These are phyloP conservation scores for Andricus quercusramuli DNA, from an alignment of 2,888 invertebrate species.

Conservation along the genomic window DNA sequence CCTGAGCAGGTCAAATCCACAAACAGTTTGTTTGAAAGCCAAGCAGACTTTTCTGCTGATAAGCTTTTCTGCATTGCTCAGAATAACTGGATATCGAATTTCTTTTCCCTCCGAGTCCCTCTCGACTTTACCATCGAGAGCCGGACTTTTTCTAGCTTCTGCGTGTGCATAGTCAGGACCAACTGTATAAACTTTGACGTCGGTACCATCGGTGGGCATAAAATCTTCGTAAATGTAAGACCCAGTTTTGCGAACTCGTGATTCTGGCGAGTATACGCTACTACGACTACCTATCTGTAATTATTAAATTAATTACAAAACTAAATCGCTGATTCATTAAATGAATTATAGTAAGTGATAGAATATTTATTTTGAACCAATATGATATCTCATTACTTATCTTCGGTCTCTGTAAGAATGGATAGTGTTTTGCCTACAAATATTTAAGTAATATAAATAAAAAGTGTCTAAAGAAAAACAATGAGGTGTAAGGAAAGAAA, in stretches of 20 bases:
- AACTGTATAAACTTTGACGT: slow-evolving; percentile 95
- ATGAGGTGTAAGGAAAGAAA: neutral
- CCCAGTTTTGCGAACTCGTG: slow-evolving; percentile 96
- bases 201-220: slow-evolving; percentile 98
- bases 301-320: slow-evolving; percentile 6
- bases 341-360: neutral
- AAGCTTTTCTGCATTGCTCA: slow-evolving; percentile 97
- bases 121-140: slow-evolving; percentile 98
- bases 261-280: slow-evolving; percentile 98
- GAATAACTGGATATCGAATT: slow-evolving; percentile 98
- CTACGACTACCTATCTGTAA: slow-evolving; percentile 96
- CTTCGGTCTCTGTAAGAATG: slow-evolving; percentile 8
- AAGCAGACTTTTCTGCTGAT: slow-evolving; percentile 98
- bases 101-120: slow-evolving; percentile 98
- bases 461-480: neutral
- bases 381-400: slow-evolving; percentile 7
- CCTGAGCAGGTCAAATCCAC: slow-evolving; percentile 98
- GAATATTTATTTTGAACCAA: neutral
- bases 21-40: slow-evolving; percentile 98
- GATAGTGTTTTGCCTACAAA: slow-evolving; percentile 8
- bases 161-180: slow-evolving; percentile 99
- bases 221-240: slow-evolving; percentile 99
- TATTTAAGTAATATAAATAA: neutral
- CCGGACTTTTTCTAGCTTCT: slow-evolving; percentile 99
- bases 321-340: neutral